Evolutionary conservation across 2,888 invertebrate genomes (phyloP), one percentile per base, ranked within the genome.

Genomic region (Xanthostigma xanthostigma): DNA sequence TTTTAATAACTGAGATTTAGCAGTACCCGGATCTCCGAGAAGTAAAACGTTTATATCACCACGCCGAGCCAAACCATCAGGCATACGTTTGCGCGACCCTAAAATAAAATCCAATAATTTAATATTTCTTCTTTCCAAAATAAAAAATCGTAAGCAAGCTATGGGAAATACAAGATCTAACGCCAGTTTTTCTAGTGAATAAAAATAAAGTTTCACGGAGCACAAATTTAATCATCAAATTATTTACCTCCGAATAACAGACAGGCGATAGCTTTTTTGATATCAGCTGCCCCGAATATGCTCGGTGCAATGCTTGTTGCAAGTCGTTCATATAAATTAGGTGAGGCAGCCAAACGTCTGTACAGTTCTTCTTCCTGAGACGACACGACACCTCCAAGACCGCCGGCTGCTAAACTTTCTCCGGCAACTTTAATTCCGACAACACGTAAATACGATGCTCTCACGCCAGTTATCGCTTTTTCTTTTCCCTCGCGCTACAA

Each of bases 11-110:
- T 98, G 98, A 1, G 95, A 95, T 66, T 98, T 98, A n/a, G 98
- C 98, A 1, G 98, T 98, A 60, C 98, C 98, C 1, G 98, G 98
- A 72, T 98, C 98, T 40, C 98, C 98, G 34, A 98, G 72, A 51
- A 98, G 72, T 11, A 98, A 69, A 17, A 98, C 75, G 64, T 98
- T 98, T 54, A 98, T 94, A 64, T 98, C 98, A 3, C 98, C 98
- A 63, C 98, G 79, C 10, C 98, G 78, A 1, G 88, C 89, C 50
- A 98, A 70, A 1, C 97, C 97, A 68, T 98, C 98, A 0, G 98
- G 98, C 57, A 98, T 70, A 9, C 81, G 74, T 64, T 92, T 91
- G 33, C 90, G 76, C 0, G 89, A 80, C 11, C 87, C 78, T 78
- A 55, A 11, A 53, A 53, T 36, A 42, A 33, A 27, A 9, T 39